A percentile compares a stretch with the other conserved stretches of the same genome.
phyloP scores from a whole-genome alignment of 1,140 invertebrate species.

The Bombus superbus region DNA sequence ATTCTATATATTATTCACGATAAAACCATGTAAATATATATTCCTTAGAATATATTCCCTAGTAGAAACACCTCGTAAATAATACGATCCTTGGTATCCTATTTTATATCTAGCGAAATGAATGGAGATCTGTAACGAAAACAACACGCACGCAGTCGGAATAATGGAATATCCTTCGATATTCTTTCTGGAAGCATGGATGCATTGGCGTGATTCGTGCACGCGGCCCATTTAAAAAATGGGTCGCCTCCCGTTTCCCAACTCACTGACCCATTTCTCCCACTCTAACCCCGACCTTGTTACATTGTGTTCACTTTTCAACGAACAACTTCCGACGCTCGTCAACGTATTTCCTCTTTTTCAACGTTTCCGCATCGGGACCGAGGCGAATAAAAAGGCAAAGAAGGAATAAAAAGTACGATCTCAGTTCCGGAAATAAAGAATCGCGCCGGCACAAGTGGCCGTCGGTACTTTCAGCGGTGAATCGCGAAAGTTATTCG shows the following conservation, averaged over 20 bases:
- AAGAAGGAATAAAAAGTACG: not conserved
- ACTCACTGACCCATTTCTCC: slow-evolving; percentile 47
- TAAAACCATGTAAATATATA: too few relatives aligned
- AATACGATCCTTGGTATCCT: not conserved
- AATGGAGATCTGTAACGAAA: not conserved
- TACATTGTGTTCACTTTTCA: slow-evolving; percentile 28
- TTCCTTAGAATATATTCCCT: too few relatives aligned
- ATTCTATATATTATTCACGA: too few relatives aligned
- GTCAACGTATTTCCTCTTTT: not conserved
- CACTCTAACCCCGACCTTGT: slow-evolving; percentile 7
- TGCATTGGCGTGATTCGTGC: not conserved
- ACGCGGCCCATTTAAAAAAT: slow-evolving; percentile 50
- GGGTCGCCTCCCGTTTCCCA: slow-evolving; percentile 22
- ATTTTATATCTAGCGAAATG: not conserved
- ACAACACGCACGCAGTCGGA: not conserved
- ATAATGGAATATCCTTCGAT: slow-evolving; percentile 10
- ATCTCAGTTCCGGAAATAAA: not conserved
- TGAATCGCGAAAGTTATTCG: not conserved
- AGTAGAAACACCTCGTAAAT: not conserved
- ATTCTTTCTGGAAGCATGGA: not conserved
- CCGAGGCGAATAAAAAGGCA: not conserved
- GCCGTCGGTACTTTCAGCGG: too few relatives aligned
- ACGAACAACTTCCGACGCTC: not conserved
- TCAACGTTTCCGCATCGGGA: not conserved
- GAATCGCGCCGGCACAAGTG: too few relatives aligned